Evolutionary conservation across 2,797 vertebrate genomes (phyloP), one percentile per base, ranked within the genome.

Genomic region (Arremon aurantiirostris): DNA sequence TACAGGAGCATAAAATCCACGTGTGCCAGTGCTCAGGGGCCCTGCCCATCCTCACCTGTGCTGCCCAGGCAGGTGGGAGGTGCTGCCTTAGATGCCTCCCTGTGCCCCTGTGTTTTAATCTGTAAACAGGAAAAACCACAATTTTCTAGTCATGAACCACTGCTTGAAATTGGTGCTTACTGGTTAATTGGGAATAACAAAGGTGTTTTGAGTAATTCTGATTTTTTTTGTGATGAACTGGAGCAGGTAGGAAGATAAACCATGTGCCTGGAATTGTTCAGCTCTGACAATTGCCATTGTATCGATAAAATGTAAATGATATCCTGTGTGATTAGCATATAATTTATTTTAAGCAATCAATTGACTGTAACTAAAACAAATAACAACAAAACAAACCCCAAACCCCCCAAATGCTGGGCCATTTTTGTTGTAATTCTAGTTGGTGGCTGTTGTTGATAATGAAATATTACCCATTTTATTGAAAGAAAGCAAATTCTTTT

Each of bases 401-500:
- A 63, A 37, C 2, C 5, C 14, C 12, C 8, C 12, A 52, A 23
- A 4, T 53, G 5, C 0, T 73, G 24, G 26, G 60, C 14, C 3
- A 3, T 16, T 49, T 34, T 70, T 59, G 35, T 5, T 66, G 27
- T n/a, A 1, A 16, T 70, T 91, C 9, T 20, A 41, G 9, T 22
- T 35, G 18, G 18, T 26, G 65, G 19, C 9, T 22, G 8, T 5
- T 66, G 20, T 30, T 64, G 18, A 32, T 82, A 23, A 55, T 35
- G 9, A 11, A 79, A 53, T 41, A 71, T 11, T 53, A 35, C 14
- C 27, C 11, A 46, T 69, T 81, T 70, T 60, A 63, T 6, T 60
- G 18, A 80, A 56, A n/a, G 28, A 79, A 84, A 69, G 37, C 0
- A 17, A 88, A 47, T 47, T 52, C 0, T 49, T 83, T 66, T 66